Evolutionary conservation across 1,140 invertebrate genomes (phyloP), one percentile per base, ranked within the genome.

Genomic region (Babylonia areolata): DNA sequence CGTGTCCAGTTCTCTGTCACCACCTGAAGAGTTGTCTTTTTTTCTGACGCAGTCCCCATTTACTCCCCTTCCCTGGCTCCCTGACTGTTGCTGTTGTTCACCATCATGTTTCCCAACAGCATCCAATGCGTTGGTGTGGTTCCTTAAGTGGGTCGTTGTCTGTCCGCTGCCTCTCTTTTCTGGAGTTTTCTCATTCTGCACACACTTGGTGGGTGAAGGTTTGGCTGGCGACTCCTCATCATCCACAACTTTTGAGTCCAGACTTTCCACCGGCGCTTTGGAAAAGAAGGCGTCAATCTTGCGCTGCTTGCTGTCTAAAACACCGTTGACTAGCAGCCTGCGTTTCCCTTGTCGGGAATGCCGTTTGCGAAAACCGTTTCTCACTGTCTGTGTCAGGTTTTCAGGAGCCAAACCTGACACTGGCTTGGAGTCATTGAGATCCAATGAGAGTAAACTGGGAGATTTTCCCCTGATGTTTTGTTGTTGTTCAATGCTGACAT

Each of bases 151-250:
- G n/a, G n/a, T n/a, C 79, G 39, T 83, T 87, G 46, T 90, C 85
- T 90, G 86, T 33, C 86, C 83, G 84, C 73, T 78, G 35, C 88
- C 85, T 39, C 87, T 88, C 42, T 88, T 87, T 20, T 86, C 87
- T 20, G 91, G 89, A 31, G 89, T 89, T 12, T 91, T 90, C 85
- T 91, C 91, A 87, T 92, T 89, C 23, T 91, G 81, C 31, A 91
- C 88, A n/a, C 91, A 83, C 15, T 88, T 90, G 17, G 42, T 46
- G 20, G 37, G 51, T 39, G 64, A 69, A 33, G 64, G 64, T 12
- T 82, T 28, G 15, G n/a, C 78, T 20, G 42, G 12, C 33, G 31
- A 54, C 23, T 51, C n/a, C n/a, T n/a, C 28, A 28, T 79, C 37
- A n/a, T 80, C 78, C 23, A 64, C 28, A 12, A 31, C 69, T 69